Base-by-base conservation (phyloP, 1,140 invertebrate genomes). In the Drosophila pruinosa region DNA sequence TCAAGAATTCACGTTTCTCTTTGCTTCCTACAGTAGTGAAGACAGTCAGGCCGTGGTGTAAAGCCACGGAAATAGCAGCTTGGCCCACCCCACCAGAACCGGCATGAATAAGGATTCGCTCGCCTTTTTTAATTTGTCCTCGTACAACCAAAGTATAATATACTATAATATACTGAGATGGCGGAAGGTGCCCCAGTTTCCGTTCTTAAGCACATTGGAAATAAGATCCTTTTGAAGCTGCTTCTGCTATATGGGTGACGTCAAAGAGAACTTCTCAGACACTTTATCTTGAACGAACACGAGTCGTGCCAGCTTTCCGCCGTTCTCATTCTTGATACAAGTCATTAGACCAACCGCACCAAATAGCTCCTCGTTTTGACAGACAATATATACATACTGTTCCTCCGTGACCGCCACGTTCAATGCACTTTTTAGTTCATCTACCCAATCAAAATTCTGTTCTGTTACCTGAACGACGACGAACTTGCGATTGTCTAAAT, bases 21-120 rank as follows among this genome's bases (percentile, higher is more conserved):
- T 94, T 91, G 15, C 96, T 96, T 36, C 97, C 95, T 24, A 98
- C 97, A 0, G 97, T 98, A 0, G 97, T 98, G 91, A 94, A 98
- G 0, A 98, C 95, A 24, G 91, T 94, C 91, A 97, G 96, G 8
- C 96, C 97, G 92, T 96, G 94, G 83, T 96, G 94, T 5, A 99
- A 92, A 21, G 97, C 97, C 81, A 99, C 97, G 5, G 96, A 93
- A 78, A 99, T 99, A 67, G 98, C 97, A 4, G 98, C 98, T 92
- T 98, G 97, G 4, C 98, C 98, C 17, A 99, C 98, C 78, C 98
- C 98, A 73, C 98, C 98, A 75, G 96, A 96, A 71, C 98, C 98
- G 56, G 98, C 97, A 90, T 99, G 98, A 74, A 99, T 96, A 0
- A 99, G 93, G 21, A 99, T 94, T 28, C 93, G 94, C 81, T 99